These are phyloP conservation scores for Homarus americanus DNA, from an alignment of 1,140 invertebrate genomes.

Conservation along the genomic window DNA sequence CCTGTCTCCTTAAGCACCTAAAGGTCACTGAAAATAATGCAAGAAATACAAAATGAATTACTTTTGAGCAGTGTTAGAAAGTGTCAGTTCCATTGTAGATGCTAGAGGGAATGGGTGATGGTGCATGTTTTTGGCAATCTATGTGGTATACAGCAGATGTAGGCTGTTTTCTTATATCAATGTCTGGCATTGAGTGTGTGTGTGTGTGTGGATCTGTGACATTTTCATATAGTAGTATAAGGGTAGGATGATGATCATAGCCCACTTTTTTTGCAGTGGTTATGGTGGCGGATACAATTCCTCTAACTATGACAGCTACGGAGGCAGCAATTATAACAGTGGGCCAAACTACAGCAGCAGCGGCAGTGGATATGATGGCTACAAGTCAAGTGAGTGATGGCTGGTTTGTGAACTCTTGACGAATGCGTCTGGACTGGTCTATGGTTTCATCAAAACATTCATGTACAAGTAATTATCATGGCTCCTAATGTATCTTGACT, in stretches of 20 bases:
- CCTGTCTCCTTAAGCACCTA: constrained; percentile 38
- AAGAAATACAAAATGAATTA: not conserved
- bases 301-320: constrained; percentile 42
- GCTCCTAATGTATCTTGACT: not conserved
- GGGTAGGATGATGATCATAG: not conserved
- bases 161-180: not conserved
- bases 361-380: constrained; percentile 60
- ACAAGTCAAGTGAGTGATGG: constrained; percentile 61
- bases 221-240: not conserved
- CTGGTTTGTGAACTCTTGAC: not conserved
- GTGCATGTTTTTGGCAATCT: constrained; percentile 40
- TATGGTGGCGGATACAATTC: constrained; percentile 52
- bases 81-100: constrained; percentile 38
- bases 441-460: not conserved
- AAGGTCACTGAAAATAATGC: constrained; percentile 26
- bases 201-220: not conserved
- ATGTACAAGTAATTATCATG: not conserved
- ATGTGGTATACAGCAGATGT: constrained; percentile 17
- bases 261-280: constrained; percentile 33
- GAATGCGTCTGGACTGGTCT: not conserved
- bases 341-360: constrained; percentile 42
- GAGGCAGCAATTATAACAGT: constrained; percentile 41
- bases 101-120: not conserved
- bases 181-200: not conserved
- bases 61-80: constrained; percentile 25